These are phyloP conservation scores for Ceratitis capitata DNA, from an alignment of 1,140 invertebrate species.

Conservation along the genomic window DNA sequence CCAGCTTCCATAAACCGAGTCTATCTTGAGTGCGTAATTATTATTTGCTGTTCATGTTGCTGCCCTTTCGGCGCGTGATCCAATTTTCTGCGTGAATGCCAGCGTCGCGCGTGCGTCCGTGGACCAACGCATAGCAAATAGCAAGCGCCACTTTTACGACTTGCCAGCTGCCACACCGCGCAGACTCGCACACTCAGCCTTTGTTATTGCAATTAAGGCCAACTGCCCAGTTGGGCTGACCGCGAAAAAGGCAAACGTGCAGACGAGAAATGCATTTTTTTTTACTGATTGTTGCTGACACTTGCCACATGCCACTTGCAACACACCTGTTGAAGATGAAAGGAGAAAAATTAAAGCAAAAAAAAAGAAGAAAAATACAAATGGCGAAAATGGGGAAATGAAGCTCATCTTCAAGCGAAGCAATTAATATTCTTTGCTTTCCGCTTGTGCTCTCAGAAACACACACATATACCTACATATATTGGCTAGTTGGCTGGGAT, in stretches of 20 bases:
- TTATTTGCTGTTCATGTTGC: not conserved
- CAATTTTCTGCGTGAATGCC: slow-evolving; percentile 17
- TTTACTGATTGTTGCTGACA: not conserved
- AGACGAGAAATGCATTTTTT: not conserved
- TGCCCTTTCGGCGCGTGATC: not conserved
- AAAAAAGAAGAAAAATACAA: not conserved
- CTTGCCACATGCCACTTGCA: not conserved
- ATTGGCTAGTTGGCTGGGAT: no score
- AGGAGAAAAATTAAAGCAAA: not conserved
- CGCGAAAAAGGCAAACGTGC: not conserved
- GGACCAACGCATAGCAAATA: not conserved
- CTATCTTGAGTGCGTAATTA: no score
- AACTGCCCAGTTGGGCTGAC: not conserved
- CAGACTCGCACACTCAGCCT: not conserved
- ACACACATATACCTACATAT: no score
- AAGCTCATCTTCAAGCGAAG: not conserved
- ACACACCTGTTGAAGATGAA: not conserved
- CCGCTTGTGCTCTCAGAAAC: not conserved
- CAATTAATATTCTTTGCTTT: slow-evolving; percentile 24
- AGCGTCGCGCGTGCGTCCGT: not conserved
- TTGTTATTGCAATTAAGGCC: slow-evolving; percentile 3
- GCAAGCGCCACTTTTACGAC: not conserved
- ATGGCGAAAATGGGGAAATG: not conserved
- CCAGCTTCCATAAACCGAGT: not conserved
- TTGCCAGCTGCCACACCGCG: not conserved